These are phyloP conservation scores for Rhinogobio ventralis DNA, from an alignment of 2,797 vertebrate species.

Conservation along the genomic window DNA sequence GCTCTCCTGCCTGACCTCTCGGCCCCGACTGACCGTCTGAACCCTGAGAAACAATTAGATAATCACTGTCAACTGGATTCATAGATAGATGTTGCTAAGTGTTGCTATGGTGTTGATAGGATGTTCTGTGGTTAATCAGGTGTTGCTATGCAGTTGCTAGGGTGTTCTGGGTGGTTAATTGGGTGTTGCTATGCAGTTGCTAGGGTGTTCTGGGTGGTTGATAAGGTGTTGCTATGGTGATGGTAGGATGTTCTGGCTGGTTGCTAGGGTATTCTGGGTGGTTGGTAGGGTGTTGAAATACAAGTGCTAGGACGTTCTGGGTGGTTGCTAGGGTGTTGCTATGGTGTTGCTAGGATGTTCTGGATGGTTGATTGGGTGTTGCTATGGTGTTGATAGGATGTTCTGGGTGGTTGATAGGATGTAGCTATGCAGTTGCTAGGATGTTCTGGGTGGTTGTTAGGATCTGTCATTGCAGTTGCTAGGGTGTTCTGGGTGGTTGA, in stretches of 20 bases:
- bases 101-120: too few species aligned
- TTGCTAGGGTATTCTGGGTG: not conserved
- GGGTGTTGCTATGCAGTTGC: too few species aligned
- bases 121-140: not conserved
- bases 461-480: not conserved
- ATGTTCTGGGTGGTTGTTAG: not conserved
- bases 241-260: too few species aligned
- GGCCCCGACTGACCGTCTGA: conserved; percentile 92
- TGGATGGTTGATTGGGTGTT: not conserved
- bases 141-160: not conserved
- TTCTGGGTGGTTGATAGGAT: too few species aligned
- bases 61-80: not conserved
- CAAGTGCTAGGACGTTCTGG: not conserved
- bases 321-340: not conserved
- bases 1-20: conserved; percentile 92
- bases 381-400: not conserved
- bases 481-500: not conserved
- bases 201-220: not conserved
- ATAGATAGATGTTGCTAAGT: not conserved
- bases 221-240: not conserved
- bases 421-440: too few species aligned
- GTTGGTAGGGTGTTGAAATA: not conserved
- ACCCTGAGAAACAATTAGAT: conserved; percentile 76
- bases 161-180: too few species aligned
- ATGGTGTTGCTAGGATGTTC: not conserved